Conservation (phyloP, 2,888 invertebrate genomes). For the Eupithecia subumbrata region DNA sequence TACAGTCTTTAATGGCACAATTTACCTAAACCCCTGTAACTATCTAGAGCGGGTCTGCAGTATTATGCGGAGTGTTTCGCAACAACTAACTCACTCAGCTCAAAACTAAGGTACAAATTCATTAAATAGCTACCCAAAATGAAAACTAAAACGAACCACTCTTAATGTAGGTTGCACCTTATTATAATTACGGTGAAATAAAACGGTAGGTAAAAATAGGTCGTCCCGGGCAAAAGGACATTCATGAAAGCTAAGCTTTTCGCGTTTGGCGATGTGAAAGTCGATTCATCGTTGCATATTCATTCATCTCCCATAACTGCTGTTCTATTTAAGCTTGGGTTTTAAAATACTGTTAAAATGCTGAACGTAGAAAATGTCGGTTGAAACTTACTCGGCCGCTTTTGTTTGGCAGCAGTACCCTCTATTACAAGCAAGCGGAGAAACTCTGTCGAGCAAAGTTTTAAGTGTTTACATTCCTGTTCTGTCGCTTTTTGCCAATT, state of each 20-base stretch:
- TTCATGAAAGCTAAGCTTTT: conserved; percentile 10
- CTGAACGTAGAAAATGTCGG: conserved; percentile 71
- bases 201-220: conserved; percentile 39
- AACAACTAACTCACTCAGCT: conserved; percentile 41
- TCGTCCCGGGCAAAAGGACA: conserved; percentile 30
- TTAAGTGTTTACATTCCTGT: conserved; percentile 82
- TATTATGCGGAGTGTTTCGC: conserved; percentile 50
- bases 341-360: conserved; percentile 70
- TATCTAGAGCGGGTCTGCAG: conserved; percentile 33
- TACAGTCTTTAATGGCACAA: conserved; percentile 45
- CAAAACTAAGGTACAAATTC: conserved; percentile 37
- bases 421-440: conserved; percentile 67
- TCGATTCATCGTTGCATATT: conserved; percentile 72
- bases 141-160: conserved; percentile 39
- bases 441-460: conserved; percentile 74
- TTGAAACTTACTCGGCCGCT: conserved; percentile 70
- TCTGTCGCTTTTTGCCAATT: conserved; percentile 81
- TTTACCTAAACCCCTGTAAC: conserved; percentile 42
- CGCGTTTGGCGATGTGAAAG: conserved; percentile 42
- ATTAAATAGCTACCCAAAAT: conserved; percentile 52
- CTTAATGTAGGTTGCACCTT: neutral
- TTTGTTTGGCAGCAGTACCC: conserved; percentile 77
- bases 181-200: conserved; percentile 21
- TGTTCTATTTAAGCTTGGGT: conserved; percentile 64
- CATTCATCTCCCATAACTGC: conserved; percentile 66